Conservation (phyloP, 2,888 invertebrate genomes). For the Rosalia funebris region DNA sequence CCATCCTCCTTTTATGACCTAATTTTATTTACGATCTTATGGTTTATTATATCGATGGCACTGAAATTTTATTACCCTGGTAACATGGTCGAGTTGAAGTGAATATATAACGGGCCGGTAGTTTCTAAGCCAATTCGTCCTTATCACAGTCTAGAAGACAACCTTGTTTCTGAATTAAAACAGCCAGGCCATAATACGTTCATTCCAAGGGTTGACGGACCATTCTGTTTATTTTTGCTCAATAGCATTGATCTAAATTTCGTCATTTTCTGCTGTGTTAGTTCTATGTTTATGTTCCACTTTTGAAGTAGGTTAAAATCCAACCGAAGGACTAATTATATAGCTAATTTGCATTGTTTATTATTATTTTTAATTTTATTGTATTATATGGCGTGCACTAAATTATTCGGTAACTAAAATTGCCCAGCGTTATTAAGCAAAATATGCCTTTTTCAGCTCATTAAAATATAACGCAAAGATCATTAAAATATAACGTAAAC, state of each 20-base stretch:
- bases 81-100: slow-evolving; percentile 5
- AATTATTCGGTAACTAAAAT: no score
- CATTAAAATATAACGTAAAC: no score
- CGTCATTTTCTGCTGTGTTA: slow-evolving; percentile 11
- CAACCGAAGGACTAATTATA: slow-evolving; percentile 24
- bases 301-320: slow-evolving; percentile 26
- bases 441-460: no score
- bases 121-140: slow-evolving; percentile 3
- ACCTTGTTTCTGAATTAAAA: slow-evolving; percentile 18
- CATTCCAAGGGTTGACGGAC: slow-evolving; percentile 8
- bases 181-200: slow-evolving; percentile 3
- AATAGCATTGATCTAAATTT: slow-evolving; percentile 25
- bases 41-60: slow-evolving; percentile 6
- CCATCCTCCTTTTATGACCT: background rate
- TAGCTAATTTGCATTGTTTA: slow-evolving; percentile 22
- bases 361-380: slow-evolving; percentile 8
- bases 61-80: slow-evolving; percentile 14
- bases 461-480: no score
- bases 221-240: slow-evolving; percentile 11
- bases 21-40: slow-evolving; percentile 3
- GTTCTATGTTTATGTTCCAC: slow-evolving; percentile 25
- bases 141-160: slow-evolving; percentile 9
- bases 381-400: background rate
- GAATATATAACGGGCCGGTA: background rate
- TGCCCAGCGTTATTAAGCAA: no score